Base-by-base conservation (phyloP, 2,113 vertebrate genomes). In the Pitta sordida region DNA sequence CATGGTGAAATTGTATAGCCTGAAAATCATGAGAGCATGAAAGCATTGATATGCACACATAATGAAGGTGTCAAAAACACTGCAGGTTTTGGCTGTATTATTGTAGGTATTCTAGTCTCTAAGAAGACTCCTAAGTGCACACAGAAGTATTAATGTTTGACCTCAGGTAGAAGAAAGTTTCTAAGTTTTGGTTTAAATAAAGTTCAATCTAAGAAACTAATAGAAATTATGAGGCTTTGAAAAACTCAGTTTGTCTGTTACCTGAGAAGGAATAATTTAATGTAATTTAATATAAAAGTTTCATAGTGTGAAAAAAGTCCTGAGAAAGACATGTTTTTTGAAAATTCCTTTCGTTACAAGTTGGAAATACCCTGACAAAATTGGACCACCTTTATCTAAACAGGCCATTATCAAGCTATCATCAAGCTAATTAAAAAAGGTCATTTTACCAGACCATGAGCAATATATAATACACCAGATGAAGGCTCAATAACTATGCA, bases 21-120 rank as follows among this genome's bases (percentile, higher is more conserved):
- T 80, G 71, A 56, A 75, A 78, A 87, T 71, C 49, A 37, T 81
- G 26, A 67, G 37, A 43, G 13, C 27, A 18, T 30, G 39, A 5
- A 77, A 65, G 23, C 2, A 2, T 64, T 82, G 44, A 36, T 73
- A 26, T 9, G 30, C 10, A 19, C 5, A 4, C 2, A 0, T 16
- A 78, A 75, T 62, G 51, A 37, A 49, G 53, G 52, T 78, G 37
- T 48, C 67, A 79, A n/a, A 77, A 74, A 0, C 22, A 11, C 30
- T 55, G 5, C 64, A 13, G 48, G 13, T 64, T 91, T 56, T 21
- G 67, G 36, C 58, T 85, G 21, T 44, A 21, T 43, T 49, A 34
- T 2, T 75, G n/a, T 39, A 70, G 60, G 4, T 68, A 17, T 75
- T 86, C 55, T 59, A 11, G 44, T 71, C n/a, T 64, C 1, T 15